Evolutionary conservation across 92 coral and sea anemone genomes (phyloP).

Genomic region (Pocillopora meandrina): DNA sequence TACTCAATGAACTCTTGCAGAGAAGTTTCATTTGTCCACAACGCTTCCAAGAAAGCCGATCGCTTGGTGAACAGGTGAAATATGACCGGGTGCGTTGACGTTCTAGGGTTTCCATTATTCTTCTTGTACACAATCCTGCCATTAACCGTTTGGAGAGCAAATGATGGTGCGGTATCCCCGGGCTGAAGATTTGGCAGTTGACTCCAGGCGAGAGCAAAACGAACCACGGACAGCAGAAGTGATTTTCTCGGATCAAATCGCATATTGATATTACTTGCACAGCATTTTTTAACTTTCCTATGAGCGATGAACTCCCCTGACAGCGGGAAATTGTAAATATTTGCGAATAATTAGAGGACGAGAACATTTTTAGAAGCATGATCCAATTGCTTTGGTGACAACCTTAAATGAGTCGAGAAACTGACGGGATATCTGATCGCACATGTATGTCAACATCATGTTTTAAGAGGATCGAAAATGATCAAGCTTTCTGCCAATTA

Average conservation of each 20-base stretch:
- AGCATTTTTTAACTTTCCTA: neutral
- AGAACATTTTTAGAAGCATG: slow-evolving; percentile 54
- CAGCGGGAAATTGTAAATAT: neutral
- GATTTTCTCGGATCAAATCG: neutral
- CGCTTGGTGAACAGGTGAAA: slow-evolving; percentile 82
- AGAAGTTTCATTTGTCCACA: slow-evolving; percentile 87
- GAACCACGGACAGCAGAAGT: slow-evolving; percentile 13
- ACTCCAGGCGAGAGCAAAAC: slow-evolving; percentile 21
- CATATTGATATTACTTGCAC: neutral
- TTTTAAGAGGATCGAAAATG: slow-evolving; percentile 20
- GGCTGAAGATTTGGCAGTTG: slow-evolving; percentile 81
- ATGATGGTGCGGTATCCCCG: slow-evolving; percentile 88
- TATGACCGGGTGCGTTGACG: slow-evolving; percentile 80
- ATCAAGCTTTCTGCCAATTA: neutral
- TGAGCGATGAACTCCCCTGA: neutral
- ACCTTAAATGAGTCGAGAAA: neutral
- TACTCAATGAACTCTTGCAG: slow-evolving; percentile 59
- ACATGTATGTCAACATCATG: neutral
- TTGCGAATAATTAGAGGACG: neutral
- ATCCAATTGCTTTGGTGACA: slow-evolving; percentile 25
- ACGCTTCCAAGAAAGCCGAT: slow-evolving; percentile 89
- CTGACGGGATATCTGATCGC: neutral
- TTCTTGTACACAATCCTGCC: slow-evolving; percentile 83
- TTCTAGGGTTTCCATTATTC: slow-evolving; percentile 44
- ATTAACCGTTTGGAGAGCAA: slow-evolving; percentile 82